phyloP scores from a whole-genome alignment of 1,140 invertebrate species.

The Zophobas atratus region DNA sequence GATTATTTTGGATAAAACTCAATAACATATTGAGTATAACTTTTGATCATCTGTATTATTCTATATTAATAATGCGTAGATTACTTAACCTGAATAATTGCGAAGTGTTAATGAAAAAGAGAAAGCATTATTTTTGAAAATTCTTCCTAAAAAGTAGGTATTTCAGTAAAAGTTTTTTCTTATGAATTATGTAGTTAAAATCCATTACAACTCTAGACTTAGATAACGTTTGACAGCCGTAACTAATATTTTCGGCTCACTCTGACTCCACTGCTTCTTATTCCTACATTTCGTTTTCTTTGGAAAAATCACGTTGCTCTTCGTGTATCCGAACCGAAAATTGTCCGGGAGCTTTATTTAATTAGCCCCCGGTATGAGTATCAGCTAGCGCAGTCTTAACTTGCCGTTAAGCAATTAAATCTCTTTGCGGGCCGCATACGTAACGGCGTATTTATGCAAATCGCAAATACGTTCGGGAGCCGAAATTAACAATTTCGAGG shows the following conservation, averaged over 20 bases:
- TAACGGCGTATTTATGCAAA: constrained; percentile 64
- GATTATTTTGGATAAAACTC: too few relatives aligned
- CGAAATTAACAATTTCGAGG: constrained; percentile 59
- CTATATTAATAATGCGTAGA: too few relatives aligned
- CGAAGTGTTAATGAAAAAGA: too few relatives aligned
- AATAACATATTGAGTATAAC: too few relatives aligned
- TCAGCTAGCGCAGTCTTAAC: constrained; percentile 60
- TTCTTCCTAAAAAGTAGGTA: too few relatives aligned
- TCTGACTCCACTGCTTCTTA: constrained; percentile 12
- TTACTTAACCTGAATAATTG: too few relatives aligned
- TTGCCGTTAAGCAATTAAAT: constrained; percentile 63
- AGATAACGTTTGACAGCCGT: too few relatives aligned
- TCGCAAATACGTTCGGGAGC: constrained; percentile 58
- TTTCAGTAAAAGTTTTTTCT: too few relatives aligned
- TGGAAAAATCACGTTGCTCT: constrained; percentile 36
- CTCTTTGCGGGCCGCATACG: constrained; percentile 64
- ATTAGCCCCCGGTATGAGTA: constrained; percentile 60
- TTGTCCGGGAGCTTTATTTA: constrained; percentile 63
- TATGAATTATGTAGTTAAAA: too few relatives aligned
- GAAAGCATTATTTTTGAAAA: too few relatives aligned
- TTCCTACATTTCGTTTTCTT: constrained; percentile 13
- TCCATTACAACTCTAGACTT: too few relatives aligned
- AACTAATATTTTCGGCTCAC: background rate
- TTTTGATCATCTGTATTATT: too few relatives aligned
- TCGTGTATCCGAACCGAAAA: constrained; percentile 52